Percentiles rank a stretch among this genome's conserved stretches.
phyloP scores from a whole-genome alignment of 2,888 invertebrate species.

The Blastobasis adustella region DNA sequence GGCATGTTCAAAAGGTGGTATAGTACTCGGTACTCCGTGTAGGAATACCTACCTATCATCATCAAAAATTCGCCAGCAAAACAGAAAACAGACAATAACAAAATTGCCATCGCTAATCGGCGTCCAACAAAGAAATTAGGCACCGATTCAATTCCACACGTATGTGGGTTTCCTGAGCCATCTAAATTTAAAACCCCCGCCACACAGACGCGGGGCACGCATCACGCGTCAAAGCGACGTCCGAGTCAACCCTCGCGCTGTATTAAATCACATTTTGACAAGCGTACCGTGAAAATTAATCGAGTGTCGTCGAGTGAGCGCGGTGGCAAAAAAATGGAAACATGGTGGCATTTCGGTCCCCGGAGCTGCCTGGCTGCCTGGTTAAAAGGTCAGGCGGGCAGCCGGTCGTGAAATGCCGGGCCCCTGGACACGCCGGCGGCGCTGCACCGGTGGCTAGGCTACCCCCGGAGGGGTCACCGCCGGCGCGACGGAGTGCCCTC shows the following conservation, averaged over 20 bases:
- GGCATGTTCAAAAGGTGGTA: too few relatives aligned
- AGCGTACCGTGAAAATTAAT: slow-evolving; percentile 75
- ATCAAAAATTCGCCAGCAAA: too few relatives aligned
- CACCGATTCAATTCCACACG: too few relatives aligned
- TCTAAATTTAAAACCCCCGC: too few relatives aligned
- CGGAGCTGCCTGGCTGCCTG: slow-evolving; percentile 35
- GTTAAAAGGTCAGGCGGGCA: slow-evolving; percentile 61
- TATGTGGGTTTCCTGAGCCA: too few relatives aligned
- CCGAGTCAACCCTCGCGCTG: slow-evolving; percentile 47
- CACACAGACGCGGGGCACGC: slow-evolving; percentile 34
- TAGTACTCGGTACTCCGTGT: too few relatives aligned
- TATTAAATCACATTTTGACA: slow-evolving; percentile 74
- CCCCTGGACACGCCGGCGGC: slow-evolving; percentile 34
- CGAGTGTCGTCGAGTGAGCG: slow-evolving; percentile 65
- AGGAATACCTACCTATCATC: too few relatives aligned
- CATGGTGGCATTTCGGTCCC: slow-evolving; percentile 70
- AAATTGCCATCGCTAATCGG: too few relatives aligned
- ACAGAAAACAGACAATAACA: too few relatives aligned
- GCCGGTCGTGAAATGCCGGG: slow-evolving; percentile 67
- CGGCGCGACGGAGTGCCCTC: too few relatives aligned
- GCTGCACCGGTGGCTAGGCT: slow-evolving; percentile 15
- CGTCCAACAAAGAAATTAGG: too few relatives aligned
- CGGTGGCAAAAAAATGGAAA: slow-evolving; percentile 59
- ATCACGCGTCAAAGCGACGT: slow-evolving; percentile 61
- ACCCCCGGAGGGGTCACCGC: too few relatives aligned